Conservation (phyloP, 2,797 vertebrate genomes). For the Gymnocypris eckloni region DNA sequence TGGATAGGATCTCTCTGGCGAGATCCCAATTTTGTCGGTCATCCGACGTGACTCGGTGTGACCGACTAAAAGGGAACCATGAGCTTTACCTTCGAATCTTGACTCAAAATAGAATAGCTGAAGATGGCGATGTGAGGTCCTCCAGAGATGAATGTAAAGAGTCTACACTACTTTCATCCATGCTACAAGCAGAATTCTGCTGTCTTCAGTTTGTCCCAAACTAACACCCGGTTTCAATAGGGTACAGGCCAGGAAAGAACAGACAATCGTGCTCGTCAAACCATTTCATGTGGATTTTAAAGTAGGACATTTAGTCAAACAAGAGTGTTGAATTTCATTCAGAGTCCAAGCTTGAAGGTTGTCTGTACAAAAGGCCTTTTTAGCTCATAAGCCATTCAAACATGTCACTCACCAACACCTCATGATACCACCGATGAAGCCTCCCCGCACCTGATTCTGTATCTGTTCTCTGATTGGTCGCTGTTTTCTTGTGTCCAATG, state of each 20-base stretch:
- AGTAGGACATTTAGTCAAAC: not conserved
- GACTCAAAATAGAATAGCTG: not conserved
- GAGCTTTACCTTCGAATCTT: not conserved
- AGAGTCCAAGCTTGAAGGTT: constrained; percentile 2
- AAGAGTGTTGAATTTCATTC: not conserved
- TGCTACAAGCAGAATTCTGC: not conserved
- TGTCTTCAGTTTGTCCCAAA: not conserved
- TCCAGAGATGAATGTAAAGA: not conserved
- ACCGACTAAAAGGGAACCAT: too few relatives aligned
- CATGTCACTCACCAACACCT: constrained; percentile 58
- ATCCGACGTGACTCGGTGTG: too few relatives aligned
- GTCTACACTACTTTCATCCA: not conserved
- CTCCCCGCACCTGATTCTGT: constrained; percentile 71
- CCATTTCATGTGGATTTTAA: not conserved
- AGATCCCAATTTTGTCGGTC: too few relatives aligned
- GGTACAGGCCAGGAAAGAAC: not conserved
- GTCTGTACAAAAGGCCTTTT: not conserved
- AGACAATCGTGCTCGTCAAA: not conserved
- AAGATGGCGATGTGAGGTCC: not conserved
- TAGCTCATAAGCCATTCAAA: constrained; percentile 57
- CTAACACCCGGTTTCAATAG: not conserved
- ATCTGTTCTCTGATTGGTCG: constrained; percentile 74
- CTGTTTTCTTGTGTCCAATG: constrained; percentile 61
- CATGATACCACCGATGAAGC: constrained; percentile 79
- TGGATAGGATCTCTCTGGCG: too few relatives aligned